Evolutionary conservation across 2,797 vertebrate species (phyloP).

Genomic region (Paguma larvata): DNA sequence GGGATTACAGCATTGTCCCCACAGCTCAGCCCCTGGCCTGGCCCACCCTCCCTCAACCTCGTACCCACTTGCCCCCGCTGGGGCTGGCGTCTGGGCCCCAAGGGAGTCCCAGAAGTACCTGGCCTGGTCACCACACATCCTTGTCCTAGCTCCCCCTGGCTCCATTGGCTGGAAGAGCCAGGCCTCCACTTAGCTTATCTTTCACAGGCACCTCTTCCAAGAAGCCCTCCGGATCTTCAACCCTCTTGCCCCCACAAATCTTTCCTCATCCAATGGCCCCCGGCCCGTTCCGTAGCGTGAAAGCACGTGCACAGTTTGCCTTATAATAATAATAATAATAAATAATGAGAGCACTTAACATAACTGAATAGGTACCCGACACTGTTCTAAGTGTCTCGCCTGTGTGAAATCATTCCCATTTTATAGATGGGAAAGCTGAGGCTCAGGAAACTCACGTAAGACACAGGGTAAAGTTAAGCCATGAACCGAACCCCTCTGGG

Average conservation of each 20-base stretch:
- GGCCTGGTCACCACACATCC: neutral
- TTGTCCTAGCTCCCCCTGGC: neutral
- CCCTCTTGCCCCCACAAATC: neutral
- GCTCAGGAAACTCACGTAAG: neutral
- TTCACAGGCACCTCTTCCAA: neutral
- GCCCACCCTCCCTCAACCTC: neutral
- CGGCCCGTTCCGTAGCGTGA: neutral
- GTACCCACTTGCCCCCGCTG: neutral
- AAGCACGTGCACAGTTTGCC: neutral
- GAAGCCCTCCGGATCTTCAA: constrained; percentile 26
- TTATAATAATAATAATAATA: neutral
- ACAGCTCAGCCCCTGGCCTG: rapidly evolving
- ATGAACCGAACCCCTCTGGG: neutral
- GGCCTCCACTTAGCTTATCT: neutral
- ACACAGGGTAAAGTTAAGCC: neutral
- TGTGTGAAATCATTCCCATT: neutral
- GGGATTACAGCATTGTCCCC: rapidly evolving
- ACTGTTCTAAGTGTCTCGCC: neutral
- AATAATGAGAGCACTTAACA: neutral
- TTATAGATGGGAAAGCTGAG: neutral
- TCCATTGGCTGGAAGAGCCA: neutral
- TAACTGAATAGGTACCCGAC: neutral
- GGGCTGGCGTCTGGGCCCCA: neutral
- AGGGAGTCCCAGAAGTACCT: constrained; percentile 15
- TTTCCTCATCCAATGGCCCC: neutral